Evolutionary conservation across 2,888 invertebrate genomes (phyloP).

Genomic region (Invenusta paracnida): DNA sequence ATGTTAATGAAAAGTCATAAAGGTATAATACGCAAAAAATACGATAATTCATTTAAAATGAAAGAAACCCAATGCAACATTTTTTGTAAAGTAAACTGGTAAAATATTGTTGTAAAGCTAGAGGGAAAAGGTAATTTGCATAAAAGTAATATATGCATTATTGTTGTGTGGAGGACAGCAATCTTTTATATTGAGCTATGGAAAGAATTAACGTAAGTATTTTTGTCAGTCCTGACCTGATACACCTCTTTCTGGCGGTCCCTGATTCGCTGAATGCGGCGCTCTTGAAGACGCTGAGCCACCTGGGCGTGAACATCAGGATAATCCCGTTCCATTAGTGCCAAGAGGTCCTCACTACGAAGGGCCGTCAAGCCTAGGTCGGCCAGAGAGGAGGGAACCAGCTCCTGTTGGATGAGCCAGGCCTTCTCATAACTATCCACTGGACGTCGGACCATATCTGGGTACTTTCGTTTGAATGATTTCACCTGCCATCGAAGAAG

Average conservation of each 20-base stretch:
- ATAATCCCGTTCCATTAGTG: slow-evolving; percentile 35
- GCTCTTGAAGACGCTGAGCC: slow-evolving; percentile 28
- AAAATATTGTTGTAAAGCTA: too few relatives aligned
- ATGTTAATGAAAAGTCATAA: too few relatives aligned
- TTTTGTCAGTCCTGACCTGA: too few relatives aligned
- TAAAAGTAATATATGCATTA: too few relatives aligned
- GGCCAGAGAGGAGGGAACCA: slow-evolving; percentile 33
- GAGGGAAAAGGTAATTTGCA: too few relatives aligned
- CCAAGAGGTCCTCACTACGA: slow-evolving; percentile 37
- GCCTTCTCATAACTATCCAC: slow-evolving; percentile 37
- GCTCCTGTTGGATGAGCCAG: slow-evolving; percentile 25
- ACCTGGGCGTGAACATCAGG: slow-evolving; percentile 33
- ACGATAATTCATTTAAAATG: too few relatives aligned
- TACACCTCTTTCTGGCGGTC: slow-evolving; percentile 39
- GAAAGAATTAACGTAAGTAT: too few relatives aligned
- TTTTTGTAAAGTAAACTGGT: too few relatives aligned
- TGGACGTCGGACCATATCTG: slow-evolving; percentile 31
- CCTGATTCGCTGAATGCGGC: slow-evolving; percentile 32
- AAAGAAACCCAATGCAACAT: too few relatives aligned
- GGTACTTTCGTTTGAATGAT: slow-evolving; percentile 40
- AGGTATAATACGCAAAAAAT: too few relatives aligned
- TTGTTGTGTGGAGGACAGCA: too few relatives aligned
- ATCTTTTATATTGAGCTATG: too few relatives aligned
- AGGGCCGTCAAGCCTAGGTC: slow-evolving; percentile 40
- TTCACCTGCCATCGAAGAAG: slow-evolving; percentile 33